Conservation (phyloP, 2,888 invertebrate species). For the Caenorhabditis japonica region DNA sequence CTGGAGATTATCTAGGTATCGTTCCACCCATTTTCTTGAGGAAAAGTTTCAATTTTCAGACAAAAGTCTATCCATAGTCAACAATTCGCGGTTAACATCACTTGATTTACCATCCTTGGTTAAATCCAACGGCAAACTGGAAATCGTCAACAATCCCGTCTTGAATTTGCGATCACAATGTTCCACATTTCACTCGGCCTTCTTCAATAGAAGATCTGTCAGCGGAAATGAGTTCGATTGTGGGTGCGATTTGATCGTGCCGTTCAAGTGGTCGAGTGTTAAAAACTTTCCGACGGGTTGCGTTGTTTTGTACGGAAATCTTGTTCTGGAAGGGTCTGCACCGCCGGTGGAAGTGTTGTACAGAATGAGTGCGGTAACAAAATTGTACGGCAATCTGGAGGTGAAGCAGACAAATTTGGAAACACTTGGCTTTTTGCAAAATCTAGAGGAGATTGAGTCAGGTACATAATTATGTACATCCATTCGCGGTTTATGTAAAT, state of each 20-base stretch:
- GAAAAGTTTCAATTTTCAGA: slow-evolving; percentile 18
- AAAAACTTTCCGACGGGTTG: slow-evolving; percentile 19
- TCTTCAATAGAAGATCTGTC: slow-evolving; percentile 13
- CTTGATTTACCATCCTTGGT: slow-evolving; percentile 7
- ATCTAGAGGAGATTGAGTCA: slow-evolving; percentile 25
- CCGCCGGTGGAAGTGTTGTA: slow-evolving; percentile 16
- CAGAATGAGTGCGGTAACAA: slow-evolving; percentile 3
- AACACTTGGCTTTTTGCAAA: slow-evolving; percentile 26
- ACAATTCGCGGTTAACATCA: slow-evolving; percentile 10
- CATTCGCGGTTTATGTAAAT: neutral
- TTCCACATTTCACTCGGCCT: slow-evolving; percentile 10
- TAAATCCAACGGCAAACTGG: slow-evolving; percentile 6
- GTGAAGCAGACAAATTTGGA: slow-evolving; percentile 8
- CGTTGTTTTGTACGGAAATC: slow-evolving; percentile 28
- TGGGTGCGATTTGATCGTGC: slow-evolving; percentile 28
- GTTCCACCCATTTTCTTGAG: too few species aligned
- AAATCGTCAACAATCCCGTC: slow-evolving; percentile 12
- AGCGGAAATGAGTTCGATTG: slow-evolving; percentile 23
- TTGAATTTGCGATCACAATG: slow-evolving; percentile 19
- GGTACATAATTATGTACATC: slow-evolving; percentile 1
- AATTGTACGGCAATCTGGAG: slow-evolving; percentile 7
- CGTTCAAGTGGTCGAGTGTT: slow-evolving; percentile 10
- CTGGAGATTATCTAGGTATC: slow-evolving; percentile 29
- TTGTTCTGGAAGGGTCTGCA: slow-evolving; percentile 5
- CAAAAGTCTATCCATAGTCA: slow-evolving; percentile 4